A percentile compares a stretch with the other conserved stretches of the same genome.
These are phyloP conservation scores for Argya squamiceps DNA, from an alignment of 2,797 vertebrate genomes.

Conservation along the genomic window DNA sequence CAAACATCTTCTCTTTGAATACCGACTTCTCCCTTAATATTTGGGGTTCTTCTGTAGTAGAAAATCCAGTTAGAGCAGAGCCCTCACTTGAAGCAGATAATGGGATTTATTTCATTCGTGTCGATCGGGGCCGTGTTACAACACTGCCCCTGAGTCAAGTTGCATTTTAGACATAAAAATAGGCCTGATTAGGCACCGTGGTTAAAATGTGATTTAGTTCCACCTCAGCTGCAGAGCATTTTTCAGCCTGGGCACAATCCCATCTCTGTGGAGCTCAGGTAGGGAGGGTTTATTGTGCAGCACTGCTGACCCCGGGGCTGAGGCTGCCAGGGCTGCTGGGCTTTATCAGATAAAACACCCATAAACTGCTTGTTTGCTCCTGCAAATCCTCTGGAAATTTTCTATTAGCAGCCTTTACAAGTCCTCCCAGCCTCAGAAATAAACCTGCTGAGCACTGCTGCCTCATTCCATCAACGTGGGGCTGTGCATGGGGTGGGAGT, in stretches of 20 bases:
- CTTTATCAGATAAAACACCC: not conserved
- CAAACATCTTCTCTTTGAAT: not conserved
- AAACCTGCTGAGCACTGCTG: not conserved
- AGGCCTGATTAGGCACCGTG: not conserved
- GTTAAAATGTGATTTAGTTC: not conserved
- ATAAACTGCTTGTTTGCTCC: not conserved
- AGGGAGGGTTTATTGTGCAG: not conserved
- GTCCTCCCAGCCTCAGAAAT: not conserved
- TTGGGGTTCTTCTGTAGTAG: not conserved
- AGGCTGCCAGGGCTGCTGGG: not conserved
- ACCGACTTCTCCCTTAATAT: not conserved
- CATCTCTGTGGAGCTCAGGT: not conserved
- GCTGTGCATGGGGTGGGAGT: not conserved
- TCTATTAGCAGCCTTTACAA: not conserved
- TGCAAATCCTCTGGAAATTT: not conserved
- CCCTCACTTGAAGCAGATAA: not conserved
- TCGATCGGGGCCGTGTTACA: not conserved
- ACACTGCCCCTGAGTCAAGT: not conserved
- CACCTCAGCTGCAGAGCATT: not conserved
- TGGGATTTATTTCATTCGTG: not conserved
- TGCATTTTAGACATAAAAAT: not conserved
- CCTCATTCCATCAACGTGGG: not conserved
- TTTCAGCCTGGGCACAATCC: not conserved
- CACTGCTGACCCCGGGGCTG: rapidly evolving
- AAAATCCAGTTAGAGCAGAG: slow-evolving; percentile 28